Conservation (phyloP, 1,140 invertebrate genomes). For the Drosophila athabasca region DNA sequence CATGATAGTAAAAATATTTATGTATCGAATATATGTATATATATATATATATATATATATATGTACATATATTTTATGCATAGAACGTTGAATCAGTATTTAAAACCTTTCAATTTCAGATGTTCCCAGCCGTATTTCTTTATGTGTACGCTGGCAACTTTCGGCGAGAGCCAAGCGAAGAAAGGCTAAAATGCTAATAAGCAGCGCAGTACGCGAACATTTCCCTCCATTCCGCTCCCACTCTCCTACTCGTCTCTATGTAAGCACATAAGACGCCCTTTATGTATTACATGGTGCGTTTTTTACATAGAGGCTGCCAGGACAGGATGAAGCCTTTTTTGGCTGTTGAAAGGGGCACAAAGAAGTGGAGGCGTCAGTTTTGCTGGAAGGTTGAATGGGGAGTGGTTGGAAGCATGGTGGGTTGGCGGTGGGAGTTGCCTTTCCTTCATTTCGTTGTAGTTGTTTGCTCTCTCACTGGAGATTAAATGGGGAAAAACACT, state of each 20-base stretch:
- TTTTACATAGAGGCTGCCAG: slow-evolving; percentile 63
- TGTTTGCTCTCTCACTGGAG: slow-evolving; percentile 74
- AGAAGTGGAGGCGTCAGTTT: slow-evolving; percentile 63
- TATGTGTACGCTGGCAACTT: slow-evolving; percentile 19
- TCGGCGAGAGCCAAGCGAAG: slow-evolving; percentile 42
- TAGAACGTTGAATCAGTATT: not conserved
- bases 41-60: too few relatives aligned
- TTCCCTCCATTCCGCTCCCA: slow-evolving; percentile 23
- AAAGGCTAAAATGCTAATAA: slow-evolving; percentile 82
- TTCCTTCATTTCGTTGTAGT: slow-evolving; percentile 49
- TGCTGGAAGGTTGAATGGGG: slow-evolving; percentile 35
- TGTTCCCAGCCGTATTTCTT: slow-evolving; percentile 4
- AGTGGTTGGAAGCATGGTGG: slow-evolving; percentile 10
- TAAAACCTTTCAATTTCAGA: not conserved
- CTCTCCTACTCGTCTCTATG: slow-evolving; percentile 41
- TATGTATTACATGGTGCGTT: slow-evolving; percentile 73
- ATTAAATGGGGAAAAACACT: slow-evolving; percentile 81
- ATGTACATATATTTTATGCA: too few relatives aligned
- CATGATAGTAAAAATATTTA: not conserved
- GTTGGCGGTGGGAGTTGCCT: slow-evolving; percentile 24
- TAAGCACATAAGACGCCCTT: slow-evolving; percentile 73
- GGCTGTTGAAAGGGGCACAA: slow-evolving; percentile 78
- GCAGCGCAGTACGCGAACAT: slow-evolving; percentile 54
- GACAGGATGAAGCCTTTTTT: slow-evolving; percentile 75
- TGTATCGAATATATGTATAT: not conserved